Evolutionary conservation across 2,797 vertebrate genomes (phyloP), one percentile per base, ranked within the genome.

Genomic region (Sebastes vulpes): DNA sequence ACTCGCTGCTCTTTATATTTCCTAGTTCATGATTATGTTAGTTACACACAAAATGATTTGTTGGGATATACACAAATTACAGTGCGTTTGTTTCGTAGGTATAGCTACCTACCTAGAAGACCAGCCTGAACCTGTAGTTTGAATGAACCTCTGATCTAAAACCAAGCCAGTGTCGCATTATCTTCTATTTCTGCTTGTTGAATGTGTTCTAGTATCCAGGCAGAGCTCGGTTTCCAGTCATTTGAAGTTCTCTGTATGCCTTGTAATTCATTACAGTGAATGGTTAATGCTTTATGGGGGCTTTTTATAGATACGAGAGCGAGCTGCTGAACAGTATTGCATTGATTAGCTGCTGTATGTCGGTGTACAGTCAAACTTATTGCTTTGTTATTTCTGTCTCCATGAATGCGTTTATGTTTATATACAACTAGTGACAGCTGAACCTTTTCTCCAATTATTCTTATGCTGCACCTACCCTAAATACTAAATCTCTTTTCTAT

Each of bases 81-180:
- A 6, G 14, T 42, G 0, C 0, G 0, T 42, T 16, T 0, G 6
- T 42, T 42, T 42, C 6, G 0, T 42, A 42, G 38, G 38, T 1
- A 16, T 42, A 42, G 38, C 38, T 42, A 42, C 14, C 5, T 6
- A 14, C 16, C 14, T 42, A 16, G 12, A 42, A 42, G 38, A 42
- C 38, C 38, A 42, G 38, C 14, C 12, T 42, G 7, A 48, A 48
- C 18, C 46, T 48, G 46, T n/a, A 73, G 50, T 65, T 31, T 31
- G 29, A 38, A 20, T 35, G 7, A 26, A 35, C 2, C 10, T 21
- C 32, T 16, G 4, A 9, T 28, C 12, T 9, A 31, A 60, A 50
- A 60, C n/a, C 9, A 38, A 7, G 23, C 9, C 31, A 25, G 11
- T n/a, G 14, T 52, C 3, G 7, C 29, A 18, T 18, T 11, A 48